Percentiles rank a stretch among this genome's conserved stretches.
These are phyloP conservation scores for Phalacrocorax brasilianus DNA, from an alignment of 2,113 vertebrate genomes.

Conservation along the genomic window DNA sequence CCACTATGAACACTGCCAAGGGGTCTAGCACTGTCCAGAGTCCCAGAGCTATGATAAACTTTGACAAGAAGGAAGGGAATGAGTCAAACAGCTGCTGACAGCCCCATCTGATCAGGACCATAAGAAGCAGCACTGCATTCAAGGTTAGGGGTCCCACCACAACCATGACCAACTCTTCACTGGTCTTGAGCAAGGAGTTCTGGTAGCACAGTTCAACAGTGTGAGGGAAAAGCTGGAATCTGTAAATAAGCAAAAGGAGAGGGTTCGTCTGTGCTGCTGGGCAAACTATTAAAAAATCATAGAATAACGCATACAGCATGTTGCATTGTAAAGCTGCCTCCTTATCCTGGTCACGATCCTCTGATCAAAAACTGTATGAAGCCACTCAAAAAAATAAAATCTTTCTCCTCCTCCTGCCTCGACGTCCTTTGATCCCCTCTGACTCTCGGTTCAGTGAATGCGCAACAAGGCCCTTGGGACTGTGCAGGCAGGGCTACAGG, in stretches of 20 bases:
- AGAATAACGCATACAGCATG: not conserved
- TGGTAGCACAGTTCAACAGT: conserved; percentile 90
- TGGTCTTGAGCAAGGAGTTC: conserved; percentile 81
- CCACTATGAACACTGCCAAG: conserved; percentile 91
- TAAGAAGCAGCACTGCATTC: conserved; percentile 80
- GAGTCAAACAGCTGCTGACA: conserved; percentile 92
- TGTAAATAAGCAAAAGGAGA: conserved; percentile 51
- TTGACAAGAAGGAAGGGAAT: conserved; percentile 94
- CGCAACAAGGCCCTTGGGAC: not conserved
- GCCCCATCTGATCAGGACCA: conserved; percentile 93
- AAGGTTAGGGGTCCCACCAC: conserved; percentile 88
- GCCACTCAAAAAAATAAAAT: not conserved
- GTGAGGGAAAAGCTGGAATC: conserved; percentile 83
- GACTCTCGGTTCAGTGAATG: not conserved
- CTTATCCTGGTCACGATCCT: not conserved
- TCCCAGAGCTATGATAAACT: conserved; percentile 92
- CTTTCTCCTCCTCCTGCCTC: not conserved
- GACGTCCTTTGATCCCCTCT: not conserved
- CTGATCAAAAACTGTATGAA: not conserved
- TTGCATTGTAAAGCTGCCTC: not conserved
- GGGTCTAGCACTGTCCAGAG: conserved; percentile 96
- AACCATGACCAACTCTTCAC: conserved; percentile 88
- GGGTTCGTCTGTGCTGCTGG: not conserved
- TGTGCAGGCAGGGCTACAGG: not conserved
- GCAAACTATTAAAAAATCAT: not conserved